These are phyloP conservation scores for Hippocampus abdominalis DNA, from an alignment of 2,113 vertebrate genomes.

Conservation along the genomic window DNA sequence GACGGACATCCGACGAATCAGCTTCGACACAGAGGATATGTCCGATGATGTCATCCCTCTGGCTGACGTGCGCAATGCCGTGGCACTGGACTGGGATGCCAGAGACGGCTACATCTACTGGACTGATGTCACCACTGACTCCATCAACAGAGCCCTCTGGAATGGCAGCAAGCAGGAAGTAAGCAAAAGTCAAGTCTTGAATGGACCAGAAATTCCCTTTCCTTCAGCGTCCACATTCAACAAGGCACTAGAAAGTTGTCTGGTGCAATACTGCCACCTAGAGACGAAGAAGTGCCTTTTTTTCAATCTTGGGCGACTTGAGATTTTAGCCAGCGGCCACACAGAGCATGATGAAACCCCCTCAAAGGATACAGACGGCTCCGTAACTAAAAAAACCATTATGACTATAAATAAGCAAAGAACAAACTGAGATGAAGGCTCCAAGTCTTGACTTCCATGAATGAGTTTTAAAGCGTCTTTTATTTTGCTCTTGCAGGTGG, in stretches of 20 bases:
- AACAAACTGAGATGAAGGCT: neutral
- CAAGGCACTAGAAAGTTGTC: neutral
- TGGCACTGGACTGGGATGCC: slow-evolving; percentile 96
- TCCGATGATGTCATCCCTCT: slow-evolving; percentile 96
- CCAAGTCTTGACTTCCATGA: neutral
- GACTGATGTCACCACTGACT: slow-evolving; percentile 96
- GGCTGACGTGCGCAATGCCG: slow-evolving; percentile 93
- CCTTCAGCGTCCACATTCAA: neutral
- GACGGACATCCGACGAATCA: slow-evolving; percentile 99
- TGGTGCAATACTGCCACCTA: slow-evolving; percentile 52
- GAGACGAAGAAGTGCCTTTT: slow-evolving; percentile 14
- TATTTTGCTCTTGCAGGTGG: slow-evolving; percentile 71
- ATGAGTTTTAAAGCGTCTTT: neutral
- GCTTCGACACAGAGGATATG: slow-evolving; percentile 97
- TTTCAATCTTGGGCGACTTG: neutral
- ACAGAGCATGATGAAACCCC: neutral
- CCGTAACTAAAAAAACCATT: neutral
- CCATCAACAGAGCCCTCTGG: slow-evolving; percentile 97
- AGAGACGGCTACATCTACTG: slow-evolving; percentile 92
- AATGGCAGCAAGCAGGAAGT: slow-evolving; percentile 93
- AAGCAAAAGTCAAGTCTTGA: slow-evolving; percentile 30
- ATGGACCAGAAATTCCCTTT: neutral
- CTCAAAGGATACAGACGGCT: neutral
- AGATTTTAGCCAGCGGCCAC: neutral
- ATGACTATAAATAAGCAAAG: too few relatives aligned